phyloP scores from a whole-genome alignment of 1,140 invertebrate species.

The Drosophila murphyi region DNA sequence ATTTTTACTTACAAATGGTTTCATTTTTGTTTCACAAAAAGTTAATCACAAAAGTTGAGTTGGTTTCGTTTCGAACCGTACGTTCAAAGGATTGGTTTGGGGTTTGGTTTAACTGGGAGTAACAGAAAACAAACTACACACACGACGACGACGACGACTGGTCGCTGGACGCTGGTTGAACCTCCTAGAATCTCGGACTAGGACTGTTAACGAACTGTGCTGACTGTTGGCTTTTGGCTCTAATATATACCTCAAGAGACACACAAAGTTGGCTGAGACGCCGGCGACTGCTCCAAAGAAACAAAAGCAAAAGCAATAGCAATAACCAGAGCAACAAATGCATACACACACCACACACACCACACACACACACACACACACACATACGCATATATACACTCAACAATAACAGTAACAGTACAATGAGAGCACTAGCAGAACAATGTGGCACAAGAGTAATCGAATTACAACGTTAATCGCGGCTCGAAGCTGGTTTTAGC shows the following conservation, averaged over 20 bases:
- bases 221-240: slow-evolving; percentile 65
- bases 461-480: slow-evolving; percentile 79
- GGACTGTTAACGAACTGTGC: slow-evolving; percentile 85
- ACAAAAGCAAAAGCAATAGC: slow-evolving; percentile 25
- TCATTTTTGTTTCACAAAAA: slow-evolving; percentile 59
- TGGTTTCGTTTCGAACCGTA: slow-evolving; percentile 3
- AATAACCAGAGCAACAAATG: slow-evolving; percentile 44
- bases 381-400: not conserved
- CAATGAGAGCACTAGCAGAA: slow-evolving; percentile 71
- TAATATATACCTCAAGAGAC: slow-evolving; percentile 81
- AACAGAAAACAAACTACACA: slow-evolving; percentile 54
- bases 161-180: slow-evolving; percentile 78
- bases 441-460: slow-evolving; percentile 75
- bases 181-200: slow-evolving; percentile 85
- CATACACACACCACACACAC: slow-evolving; percentile 9
- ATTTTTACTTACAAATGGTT: slow-evolving; percentile 79
- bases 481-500: slow-evolving; percentile 72
- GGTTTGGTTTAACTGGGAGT: slow-evolving; percentile 34
- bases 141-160: slow-evolving; percentile 55
- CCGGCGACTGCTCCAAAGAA: slow-evolving; percentile 26
- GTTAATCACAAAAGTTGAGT: slow-evolving; percentile 63
- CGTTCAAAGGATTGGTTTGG: slow-evolving; percentile 42
- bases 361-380: slow-evolving; percentile 3
- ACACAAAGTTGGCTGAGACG: slow-evolving; percentile 33
- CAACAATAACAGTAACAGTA: slow-evolving; percentile 36